A percentile compares a stretch with the other conserved stretches of the same genome.
phyloP scores from a whole-genome alignment of 2,888 invertebrate genomes.

The Drosophila lutescens region DNA sequence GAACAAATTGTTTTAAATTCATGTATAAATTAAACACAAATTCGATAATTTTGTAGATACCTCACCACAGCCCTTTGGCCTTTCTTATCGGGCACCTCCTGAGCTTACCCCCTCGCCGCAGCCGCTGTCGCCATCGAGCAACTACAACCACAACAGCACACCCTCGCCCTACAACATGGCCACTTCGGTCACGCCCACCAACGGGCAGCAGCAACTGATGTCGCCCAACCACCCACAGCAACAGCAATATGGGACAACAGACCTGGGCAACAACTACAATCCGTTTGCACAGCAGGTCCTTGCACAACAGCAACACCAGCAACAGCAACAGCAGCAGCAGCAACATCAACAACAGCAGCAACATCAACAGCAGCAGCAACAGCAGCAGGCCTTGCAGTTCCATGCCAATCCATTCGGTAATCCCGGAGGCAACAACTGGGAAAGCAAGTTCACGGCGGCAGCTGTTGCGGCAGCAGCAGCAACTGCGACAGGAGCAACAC shows the following conservation, averaged over 20 bases:
- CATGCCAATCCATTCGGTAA: constrained; percentile 68
- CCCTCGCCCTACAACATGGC: constrained; percentile 82
- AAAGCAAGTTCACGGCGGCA: constrained; percentile 67
- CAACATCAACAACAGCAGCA: constrained; percentile 56
- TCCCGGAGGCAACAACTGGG: constrained; percentile 60
- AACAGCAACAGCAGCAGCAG: constrained; percentile 56
- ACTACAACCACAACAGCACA: constrained; percentile 80
- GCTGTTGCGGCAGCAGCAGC: constrained; percentile 55
- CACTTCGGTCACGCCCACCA: constrained; percentile 53
- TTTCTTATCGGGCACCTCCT: constrained; percentile 75
- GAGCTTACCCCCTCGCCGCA: constrained; percentile 83
- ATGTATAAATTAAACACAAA: neutral
- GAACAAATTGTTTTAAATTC: no score
- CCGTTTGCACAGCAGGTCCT: constrained; percentile 66
- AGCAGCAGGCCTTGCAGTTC: constrained; percentile 61
- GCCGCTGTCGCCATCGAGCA: constrained; percentile 82
- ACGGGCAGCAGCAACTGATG: constrained; percentile 68
- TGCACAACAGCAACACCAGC: constrained; percentile 65
- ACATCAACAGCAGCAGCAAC: constrained; percentile 39
- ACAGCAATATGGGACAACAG: constrained; percentile 58
- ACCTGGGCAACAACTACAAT: constrained; percentile 62
- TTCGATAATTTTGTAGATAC: constrained; percentile 65
- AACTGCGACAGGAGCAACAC: constrained; percentile 29
- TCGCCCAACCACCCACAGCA: constrained; percentile 75
- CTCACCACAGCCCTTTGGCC: constrained; percentile 82